phyloP scores from a whole-genome alignment of 2,113 vertebrate species.

The Hucho hucho region DNA sequence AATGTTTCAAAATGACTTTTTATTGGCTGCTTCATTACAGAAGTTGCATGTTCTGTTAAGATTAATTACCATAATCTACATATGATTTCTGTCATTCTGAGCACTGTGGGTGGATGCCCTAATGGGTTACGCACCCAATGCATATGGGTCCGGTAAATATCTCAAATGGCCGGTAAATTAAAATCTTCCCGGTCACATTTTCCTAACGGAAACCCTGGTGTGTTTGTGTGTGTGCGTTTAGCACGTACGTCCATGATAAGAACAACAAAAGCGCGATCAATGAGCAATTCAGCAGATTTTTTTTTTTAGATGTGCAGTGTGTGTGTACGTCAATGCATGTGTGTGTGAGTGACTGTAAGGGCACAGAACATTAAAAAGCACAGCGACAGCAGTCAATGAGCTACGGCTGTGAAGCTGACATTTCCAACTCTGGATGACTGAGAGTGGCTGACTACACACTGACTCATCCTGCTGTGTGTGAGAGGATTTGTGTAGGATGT shows the following conservation, averaged over 20 bases:
- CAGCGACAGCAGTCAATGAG: constrained; percentile 41
- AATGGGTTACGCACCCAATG: too few species aligned
- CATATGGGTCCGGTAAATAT: too few species aligned
- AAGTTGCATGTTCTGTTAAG: too few species aligned
- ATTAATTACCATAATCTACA: too few species aligned
- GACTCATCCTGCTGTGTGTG: background rate
- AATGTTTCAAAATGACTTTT: too few species aligned
- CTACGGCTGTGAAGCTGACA: constrained; percentile 37
- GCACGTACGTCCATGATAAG: background rate
- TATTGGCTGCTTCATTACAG: too few species aligned
- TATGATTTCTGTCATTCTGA: too few species aligned
- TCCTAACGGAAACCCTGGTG: too few species aligned
- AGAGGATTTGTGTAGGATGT: constrained; percentile 3
- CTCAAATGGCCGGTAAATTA: too few species aligned
- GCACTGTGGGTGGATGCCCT: too few species aligned
- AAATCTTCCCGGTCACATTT: too few species aligned
- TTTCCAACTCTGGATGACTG: constrained; percentile 40
- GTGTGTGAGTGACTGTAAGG: constrained; percentile 21
- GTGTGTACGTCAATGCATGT: background rate
- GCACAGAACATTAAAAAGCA: constrained; percentile 17
- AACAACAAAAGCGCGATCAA: background rate
- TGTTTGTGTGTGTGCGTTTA: background rate
- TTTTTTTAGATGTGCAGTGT: background rate
- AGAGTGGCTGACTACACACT: constrained; percentile 12
- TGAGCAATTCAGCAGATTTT: background rate